Evolutionary conservation across 2,888 invertebrate species (phyloP), one percentile per base, ranked within the genome.

Genomic region (Pemphredon lugubris): DNA sequence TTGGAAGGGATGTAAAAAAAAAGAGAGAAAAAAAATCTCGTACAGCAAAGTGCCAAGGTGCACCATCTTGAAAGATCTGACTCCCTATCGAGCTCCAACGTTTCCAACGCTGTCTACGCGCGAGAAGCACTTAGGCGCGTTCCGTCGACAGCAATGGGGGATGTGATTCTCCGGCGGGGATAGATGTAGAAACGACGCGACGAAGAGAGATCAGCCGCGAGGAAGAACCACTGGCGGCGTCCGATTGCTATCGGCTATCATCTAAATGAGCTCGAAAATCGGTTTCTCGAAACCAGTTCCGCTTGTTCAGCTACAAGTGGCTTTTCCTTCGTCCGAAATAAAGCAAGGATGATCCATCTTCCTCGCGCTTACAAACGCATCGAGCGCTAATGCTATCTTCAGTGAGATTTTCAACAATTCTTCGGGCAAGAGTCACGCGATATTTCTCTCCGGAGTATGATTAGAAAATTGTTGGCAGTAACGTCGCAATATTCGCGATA

Each of bases 11-110:
- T 11, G 48, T 20, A 42, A 58, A 42, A 58, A 59, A 66, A 71
- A 75, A 73, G 32, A 45, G 20, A 42, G 55, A 42, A 58, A 59
- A 66, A 71, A 75, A 73, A 32, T 71, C 71, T 74, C 58, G 65
- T 64, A 60, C 58, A 70, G 74, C 76, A 61, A 74, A 79, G 78
- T 79, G 78, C 50, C 66, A 67, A 79, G 79, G 68, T 76, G 74
- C 74, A 74, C 74, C 79, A 79, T 79, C 69, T 79, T 74, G 74
- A 74, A 59, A 60, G 70, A 79, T 71, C 66, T 54, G 55, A 55
- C 66, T 68, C 69, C 69, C 74, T 79, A 77, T 77, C 76, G 64
- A 63, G 59, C 64, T 67, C 47, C 55, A 34, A 18, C 78, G 67
- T 65, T 68, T 58, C 55, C 57, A n/a, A 57, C 47, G n/a, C 59